phyloP scores from a whole-genome alignment of 1,140 invertebrate genomes.

The Lepidurus arcticus region DNA sequence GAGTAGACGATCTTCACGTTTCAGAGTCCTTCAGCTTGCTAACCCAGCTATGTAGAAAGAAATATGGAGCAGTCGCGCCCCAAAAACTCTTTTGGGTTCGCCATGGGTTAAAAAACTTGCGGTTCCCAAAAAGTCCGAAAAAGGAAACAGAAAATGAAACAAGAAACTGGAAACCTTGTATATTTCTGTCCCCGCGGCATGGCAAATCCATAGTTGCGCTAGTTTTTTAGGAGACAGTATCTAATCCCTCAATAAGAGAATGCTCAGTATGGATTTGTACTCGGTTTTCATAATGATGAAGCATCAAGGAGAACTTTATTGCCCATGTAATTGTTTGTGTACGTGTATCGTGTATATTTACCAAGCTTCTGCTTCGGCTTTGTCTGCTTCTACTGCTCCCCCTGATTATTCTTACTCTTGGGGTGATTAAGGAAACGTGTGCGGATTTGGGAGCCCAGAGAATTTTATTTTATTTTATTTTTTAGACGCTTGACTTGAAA shows the following conservation, averaged over 20 bases:
- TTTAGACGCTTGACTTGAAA: too few species aligned
- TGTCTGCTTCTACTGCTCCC: background rate
- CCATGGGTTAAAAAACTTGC: background rate
- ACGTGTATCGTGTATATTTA: background rate
- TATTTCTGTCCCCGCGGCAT: background rate
- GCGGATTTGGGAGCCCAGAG: too few species aligned
- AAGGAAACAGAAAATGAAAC: background rate
- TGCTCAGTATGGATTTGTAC: background rate
- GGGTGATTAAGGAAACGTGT: too few species aligned
- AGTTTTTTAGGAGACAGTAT: background rate
- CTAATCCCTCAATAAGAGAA: background rate
- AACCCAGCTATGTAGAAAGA: conserved; percentile 8
- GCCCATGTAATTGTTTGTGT: background rate
- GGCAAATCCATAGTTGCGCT: background rate
- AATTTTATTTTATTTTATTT: too few species aligned
- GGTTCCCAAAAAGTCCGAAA: background rate
- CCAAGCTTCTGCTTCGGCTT: background rate
- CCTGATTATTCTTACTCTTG: background rate
- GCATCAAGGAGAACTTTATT: background rate
- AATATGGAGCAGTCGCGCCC: conserved; percentile 1
- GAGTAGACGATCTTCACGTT: background rate
- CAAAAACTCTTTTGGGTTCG: background rate
- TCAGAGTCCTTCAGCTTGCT: background rate
- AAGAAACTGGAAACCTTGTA: background rate
- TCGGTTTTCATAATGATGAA: background rate